These are phyloP conservation scores for Acronicta aceris DNA, from an alignment of 2,888 invertebrate species.

Conservation along the genomic window DNA sequence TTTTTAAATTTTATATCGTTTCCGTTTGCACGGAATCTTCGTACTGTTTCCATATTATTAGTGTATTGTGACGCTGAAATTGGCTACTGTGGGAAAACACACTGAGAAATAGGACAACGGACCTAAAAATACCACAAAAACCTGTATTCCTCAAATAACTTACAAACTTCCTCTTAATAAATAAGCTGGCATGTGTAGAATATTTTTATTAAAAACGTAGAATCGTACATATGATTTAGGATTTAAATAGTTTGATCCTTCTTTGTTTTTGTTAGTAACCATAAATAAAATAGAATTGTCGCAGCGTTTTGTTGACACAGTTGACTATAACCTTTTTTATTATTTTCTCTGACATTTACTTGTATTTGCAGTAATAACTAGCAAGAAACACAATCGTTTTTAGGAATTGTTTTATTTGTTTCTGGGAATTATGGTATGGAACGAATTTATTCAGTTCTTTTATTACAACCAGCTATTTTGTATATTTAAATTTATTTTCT, in stretches of 20 bases:
- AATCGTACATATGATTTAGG: neutral
- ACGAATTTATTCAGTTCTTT: neutral
- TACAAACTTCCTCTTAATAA: constrained; percentile 7
- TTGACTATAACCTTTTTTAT: constrained; percentile 13
- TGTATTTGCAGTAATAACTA: constrained; percentile 11
- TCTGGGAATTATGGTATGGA: neutral
- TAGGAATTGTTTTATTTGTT: constrained; percentile 8
- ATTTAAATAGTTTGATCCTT: neutral
- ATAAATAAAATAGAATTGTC: neutral
- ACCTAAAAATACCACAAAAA: constrained; percentile 12
- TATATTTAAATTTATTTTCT: too few species aligned
- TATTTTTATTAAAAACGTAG: neutral
- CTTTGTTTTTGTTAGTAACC: constrained; percentile 5
- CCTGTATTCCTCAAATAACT: neutral
- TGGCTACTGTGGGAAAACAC: neutral
- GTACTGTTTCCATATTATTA: neutral
- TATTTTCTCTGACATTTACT: constrained; percentile 9
- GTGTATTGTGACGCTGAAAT: neutral
- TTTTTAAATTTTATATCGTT: neutral
- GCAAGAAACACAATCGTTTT: constrained; percentile 6
- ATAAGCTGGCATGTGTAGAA: too few species aligned
- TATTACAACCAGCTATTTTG: too few species aligned
- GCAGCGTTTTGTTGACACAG: constrained; percentile 3
- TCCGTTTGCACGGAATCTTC: neutral
- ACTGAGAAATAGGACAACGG: neutral